phyloP scores from a whole-genome alignment of 2,888 invertebrate species.

The Sericinus montela region DNA sequence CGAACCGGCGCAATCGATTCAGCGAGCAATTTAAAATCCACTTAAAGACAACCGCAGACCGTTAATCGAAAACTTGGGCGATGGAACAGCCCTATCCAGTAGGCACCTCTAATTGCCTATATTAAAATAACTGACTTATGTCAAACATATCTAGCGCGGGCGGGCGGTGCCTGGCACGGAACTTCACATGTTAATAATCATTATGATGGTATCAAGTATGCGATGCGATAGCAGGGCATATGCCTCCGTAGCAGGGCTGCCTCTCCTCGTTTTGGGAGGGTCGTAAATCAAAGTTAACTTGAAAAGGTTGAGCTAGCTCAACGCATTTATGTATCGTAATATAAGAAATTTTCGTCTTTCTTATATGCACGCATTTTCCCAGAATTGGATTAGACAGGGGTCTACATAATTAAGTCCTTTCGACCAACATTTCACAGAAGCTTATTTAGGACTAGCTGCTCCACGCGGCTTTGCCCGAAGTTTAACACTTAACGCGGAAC shows the following conservation, averaged over 20 bases:
- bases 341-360: too few relatives aligned
- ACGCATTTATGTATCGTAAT: too few relatives aligned
- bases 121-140: conserved; percentile 78
- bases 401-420: too few relatives aligned
- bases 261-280: background rate
- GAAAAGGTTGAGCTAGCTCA: too few relatives aligned
- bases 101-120: conserved; percentile 73
- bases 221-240: conserved; percentile 69
- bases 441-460: too few relatives aligned
- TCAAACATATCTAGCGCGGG: conserved; percentile 75
- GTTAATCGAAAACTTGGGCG: conserved; percentile 75
- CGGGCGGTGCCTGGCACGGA: conserved; percentile 64
- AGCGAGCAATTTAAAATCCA: conserved; percentile 72
- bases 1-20: conserved; percentile 46
- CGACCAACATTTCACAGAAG: too few relatives aligned
- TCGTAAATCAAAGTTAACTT: too few relatives aligned
- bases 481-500: too few relatives aligned
- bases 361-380: too few relatives aligned
- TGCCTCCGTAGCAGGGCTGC: conserved; percentile 43
- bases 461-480: too few relatives aligned
- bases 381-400: too few relatives aligned
- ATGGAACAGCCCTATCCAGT: conserved; percentile 45
- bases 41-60: conserved; percentile 70
- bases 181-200: conserved; percentile 78
- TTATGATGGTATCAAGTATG: conserved; percentile 78